These are phyloP conservation scores for Macrotis lagotis DNA, from an alignment of 2,113 vertebrate genomes.

Conservation along the genomic window DNA sequence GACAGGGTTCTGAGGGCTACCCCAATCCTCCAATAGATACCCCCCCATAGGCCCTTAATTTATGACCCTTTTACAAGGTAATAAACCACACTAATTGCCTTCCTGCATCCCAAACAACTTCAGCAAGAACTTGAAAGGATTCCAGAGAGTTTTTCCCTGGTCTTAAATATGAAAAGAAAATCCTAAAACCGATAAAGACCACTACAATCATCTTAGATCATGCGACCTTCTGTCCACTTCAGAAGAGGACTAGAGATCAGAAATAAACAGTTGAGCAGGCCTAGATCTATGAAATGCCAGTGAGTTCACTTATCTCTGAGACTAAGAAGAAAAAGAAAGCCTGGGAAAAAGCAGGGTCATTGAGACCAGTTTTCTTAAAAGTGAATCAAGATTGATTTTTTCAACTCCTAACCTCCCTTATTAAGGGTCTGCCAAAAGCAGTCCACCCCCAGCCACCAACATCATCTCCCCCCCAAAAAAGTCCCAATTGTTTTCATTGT, in stretches of 20 bases:
- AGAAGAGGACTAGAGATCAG: not conserved
- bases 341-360: not conserved
- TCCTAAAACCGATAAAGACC: slow-evolving; percentile 39
- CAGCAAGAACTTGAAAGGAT: slow-evolving; percentile 81
- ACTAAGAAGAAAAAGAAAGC: not conserved
- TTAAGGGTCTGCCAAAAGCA: slow-evolving; percentile 37
- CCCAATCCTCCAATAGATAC: slow-evolving; percentile 79
- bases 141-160: slow-evolving; percentile 72
- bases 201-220: slow-evolving; percentile 54
- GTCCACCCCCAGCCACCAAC: not conserved
- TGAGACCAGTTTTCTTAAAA: not conserved
- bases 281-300: slow-evolving; percentile 38
- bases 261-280: slow-evolving; percentile 18
- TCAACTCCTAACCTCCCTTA: slow-evolving; percentile 41
- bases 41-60: slow-evolving; percentile 83
- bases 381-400: slow-evolving; percentile 22
- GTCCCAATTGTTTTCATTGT: not conserved
- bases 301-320: not conserved
- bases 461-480: not conserved
- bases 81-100: slow-evolving; percentile 87
- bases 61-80: slow-evolving; percentile 87
- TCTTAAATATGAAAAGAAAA: slow-evolving; percentile 57
- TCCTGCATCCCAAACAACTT: slow-evolving; percentile 84
- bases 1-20: slow-evolving; percentile 79
- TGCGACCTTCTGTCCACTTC: not conserved